phyloP scores from a whole-genome alignment of 1,140 invertebrate genomes.

The Pogonomyrmex barbatus region DNA sequence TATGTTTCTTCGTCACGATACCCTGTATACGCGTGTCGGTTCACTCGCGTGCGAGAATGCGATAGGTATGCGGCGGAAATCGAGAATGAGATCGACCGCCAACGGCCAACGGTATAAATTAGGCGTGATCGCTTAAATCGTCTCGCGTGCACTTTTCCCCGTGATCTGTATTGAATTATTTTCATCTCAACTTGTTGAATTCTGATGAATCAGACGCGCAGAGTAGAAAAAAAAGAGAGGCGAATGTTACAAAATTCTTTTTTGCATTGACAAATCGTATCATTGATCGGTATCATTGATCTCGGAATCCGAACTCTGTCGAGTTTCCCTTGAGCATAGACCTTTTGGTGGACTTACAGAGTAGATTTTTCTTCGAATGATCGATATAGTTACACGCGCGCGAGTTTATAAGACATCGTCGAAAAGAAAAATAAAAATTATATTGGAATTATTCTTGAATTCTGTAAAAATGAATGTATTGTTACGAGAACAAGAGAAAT shows the following conservation, averaged over 20 bases:
- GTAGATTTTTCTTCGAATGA: neutral
- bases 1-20: neutral
- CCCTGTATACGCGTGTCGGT: neutral
- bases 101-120: constrained; percentile 33
- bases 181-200: constrained; percentile 59
- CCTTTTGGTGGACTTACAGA: neutral
- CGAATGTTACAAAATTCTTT: constrained; percentile 5
- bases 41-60: constrained; percentile 49
- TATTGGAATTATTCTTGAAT: neutral
- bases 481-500: neutral
- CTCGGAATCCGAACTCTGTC: neutral
- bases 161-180: constrained; percentile 51
- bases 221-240: neutral
- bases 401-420: neutral
- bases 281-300: constrained; percentile 9
- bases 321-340: neutral
- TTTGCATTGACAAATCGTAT: neutral
- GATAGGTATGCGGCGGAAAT: constrained; percentile 50
- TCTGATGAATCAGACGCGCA: constrained; percentile 15
- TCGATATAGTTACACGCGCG: neutral
- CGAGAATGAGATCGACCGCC: constrained; percentile 41
- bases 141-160: constrained; percentile 33
- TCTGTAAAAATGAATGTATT: neutral
- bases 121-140: constrained; percentile 55
- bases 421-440: neutral